A percentile compares a stretch with the other conserved stretches of the same genome.
Evolutionary conservation across 2,113 vertebrate species (phyloP).

Genomic region (Micronisus gabar): DNA sequence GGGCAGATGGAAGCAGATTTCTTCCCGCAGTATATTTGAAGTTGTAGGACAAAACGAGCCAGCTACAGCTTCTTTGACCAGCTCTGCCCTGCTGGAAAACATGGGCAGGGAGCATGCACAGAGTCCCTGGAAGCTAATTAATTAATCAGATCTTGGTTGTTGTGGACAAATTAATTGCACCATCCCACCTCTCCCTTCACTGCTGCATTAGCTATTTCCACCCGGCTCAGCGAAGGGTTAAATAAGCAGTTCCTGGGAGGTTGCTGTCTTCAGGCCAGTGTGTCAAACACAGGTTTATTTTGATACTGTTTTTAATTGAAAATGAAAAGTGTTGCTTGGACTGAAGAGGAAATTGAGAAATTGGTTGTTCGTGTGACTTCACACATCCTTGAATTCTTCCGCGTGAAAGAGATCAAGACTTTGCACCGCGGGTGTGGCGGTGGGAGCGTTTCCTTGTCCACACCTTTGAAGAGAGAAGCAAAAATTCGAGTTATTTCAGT

Average conservation of each 20-base stretch:
- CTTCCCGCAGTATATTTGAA: accelerated
- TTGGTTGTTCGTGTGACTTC: neutral
- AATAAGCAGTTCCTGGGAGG: neutral
- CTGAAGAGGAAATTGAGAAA: neutral
- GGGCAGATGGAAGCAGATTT: neutral
- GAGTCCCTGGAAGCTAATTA: neutral
- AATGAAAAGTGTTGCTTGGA: neutral
- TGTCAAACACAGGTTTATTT: neutral
- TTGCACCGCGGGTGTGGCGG: accelerated
- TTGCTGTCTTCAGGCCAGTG: neutral
- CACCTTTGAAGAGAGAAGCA: neutral
- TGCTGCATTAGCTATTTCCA: neutral
- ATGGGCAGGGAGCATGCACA: accelerated
- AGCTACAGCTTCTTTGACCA: neutral
- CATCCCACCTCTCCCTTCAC: neutral
- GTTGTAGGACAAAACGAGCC: neutral
- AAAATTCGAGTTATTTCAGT: neutral
- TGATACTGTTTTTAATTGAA: neutral
- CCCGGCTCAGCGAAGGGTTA: neutral
- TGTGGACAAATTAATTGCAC: neutral
- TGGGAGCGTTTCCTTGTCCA: neutral
- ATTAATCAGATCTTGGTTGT: neutral
- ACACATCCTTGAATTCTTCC: neutral
- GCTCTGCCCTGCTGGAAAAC: neutral
- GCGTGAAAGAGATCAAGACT: neutral